Evolutionary conservation across 2,888 invertebrate genomes (phyloP).

Genomic region (Tenthredo livida): DNA sequence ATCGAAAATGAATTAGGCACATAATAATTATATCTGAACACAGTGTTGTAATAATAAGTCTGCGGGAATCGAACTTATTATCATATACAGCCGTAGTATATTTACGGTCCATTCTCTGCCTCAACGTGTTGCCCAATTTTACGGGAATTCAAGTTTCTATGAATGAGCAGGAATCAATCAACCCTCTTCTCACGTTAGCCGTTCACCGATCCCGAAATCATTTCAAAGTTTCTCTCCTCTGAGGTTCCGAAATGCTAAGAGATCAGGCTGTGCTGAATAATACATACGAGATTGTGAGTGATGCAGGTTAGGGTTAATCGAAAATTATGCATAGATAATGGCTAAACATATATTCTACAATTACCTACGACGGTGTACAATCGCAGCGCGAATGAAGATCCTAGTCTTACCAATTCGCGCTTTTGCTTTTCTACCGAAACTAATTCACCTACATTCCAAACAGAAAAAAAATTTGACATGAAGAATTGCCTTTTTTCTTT

Average conservation of each 20-base stretch:
- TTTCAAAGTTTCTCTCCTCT: not conserved
- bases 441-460: not conserved
- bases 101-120: not conserved
- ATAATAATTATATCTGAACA: not conserved
- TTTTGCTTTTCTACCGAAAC: slow-evolving; percentile 8
- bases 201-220: not conserved
- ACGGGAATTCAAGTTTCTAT: not conserved
- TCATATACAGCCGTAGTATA: not conserved
- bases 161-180: not conserved
- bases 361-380: slow-evolving; percentile 15
- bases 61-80: not conserved
- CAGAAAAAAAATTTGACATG: not conserved
- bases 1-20: not conserved
- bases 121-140: not conserved
- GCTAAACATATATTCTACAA: slow-evolving; percentile 4
- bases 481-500: not conserved
- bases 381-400: not conserved
- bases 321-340: slow-evolving; percentile 43
- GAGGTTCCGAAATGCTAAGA: not conserved
- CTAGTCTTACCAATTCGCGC: not conserved
- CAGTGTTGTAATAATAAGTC: not conserved
- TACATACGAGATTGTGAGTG: slow-evolving; percentile 10
- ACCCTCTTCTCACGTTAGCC: not conserved
- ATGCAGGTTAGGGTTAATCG: slow-evolving; percentile 36
- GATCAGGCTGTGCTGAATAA: not conserved